These are phyloP conservation scores for Hippocampus zosterae DNA, from an alignment of 2,113 vertebrate genomes.

Conservation along the genomic window DNA sequence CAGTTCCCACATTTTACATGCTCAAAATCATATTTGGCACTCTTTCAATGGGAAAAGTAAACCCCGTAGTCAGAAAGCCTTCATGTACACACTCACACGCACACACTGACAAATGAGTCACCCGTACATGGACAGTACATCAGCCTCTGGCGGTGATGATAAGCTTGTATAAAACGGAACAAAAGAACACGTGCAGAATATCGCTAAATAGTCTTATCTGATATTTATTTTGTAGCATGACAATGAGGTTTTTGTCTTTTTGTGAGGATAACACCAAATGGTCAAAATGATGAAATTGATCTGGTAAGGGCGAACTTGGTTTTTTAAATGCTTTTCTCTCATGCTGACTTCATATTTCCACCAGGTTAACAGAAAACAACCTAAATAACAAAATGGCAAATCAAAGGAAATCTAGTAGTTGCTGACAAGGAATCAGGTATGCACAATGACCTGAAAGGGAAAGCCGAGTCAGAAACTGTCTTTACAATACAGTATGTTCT, in stretches of 20 bases:
- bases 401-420: slow-evolving; percentile 26
- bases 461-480: too few species aligned
- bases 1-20: slow-evolving; percentile 35
- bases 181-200: slow-evolving; percentile 3
- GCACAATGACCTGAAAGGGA: background rate
- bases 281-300: slow-evolving; percentile 20
- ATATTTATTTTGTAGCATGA: slow-evolving; percentile 34
- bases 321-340: slow-evolving; percentile 15
- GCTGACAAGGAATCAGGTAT: slow-evolving; percentile 35
- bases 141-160: slow-evolving; percentile 32
- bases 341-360: slow-evolving; percentile 4
- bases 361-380: background rate
- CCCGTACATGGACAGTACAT: slow-evolving; percentile 32
- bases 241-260: slow-evolving; percentile 33
- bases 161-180: background rate
- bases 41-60: slow-evolving; percentile 56
- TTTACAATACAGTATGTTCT: too few species aligned
- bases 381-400: slow-evolving; percentile 1
- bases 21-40: slow-evolving; percentile 67
- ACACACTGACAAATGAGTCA: slow-evolving; percentile 47
- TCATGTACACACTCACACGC: slow-evolving; percentile 16
- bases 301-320: slow-evolving; percentile 22
- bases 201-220: slow-evolving; percentile 31
- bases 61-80: slow-evolving; percentile 53
- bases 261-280: background rate